Percentiles rank a stretch among this genome's conserved stretches.
Evolutionary conservation across 2,888 invertebrate species (phyloP).

Genomic region (Cephonodes hylas): DNA sequence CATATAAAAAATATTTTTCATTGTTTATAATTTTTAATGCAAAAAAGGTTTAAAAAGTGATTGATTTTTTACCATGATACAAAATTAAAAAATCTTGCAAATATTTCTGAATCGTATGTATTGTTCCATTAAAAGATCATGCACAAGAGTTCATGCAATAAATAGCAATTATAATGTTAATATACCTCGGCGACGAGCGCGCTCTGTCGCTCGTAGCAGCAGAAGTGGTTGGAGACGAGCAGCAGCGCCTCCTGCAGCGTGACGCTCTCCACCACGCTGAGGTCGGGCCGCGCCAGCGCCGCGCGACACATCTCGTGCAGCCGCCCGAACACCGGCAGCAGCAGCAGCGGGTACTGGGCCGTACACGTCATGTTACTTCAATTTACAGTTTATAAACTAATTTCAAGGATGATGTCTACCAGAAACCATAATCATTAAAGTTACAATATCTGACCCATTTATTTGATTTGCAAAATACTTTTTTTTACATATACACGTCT

Average conservation of each 20-base stretch:
- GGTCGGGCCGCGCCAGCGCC: slow-evolving; percentile 85
- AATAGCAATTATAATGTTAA: slow-evolving; percentile 4
- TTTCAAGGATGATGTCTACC: neutral
- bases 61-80: too few relatives aligned
- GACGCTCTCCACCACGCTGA: slow-evolving; percentile 91
- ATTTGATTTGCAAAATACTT: too few relatives aligned
- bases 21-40: too few relatives aligned
- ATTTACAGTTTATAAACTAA: neutral
- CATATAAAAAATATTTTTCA: too few relatives aligned
- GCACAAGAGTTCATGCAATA: neutral
- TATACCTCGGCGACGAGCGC: slow-evolving; percentile 67
- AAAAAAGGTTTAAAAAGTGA: too few relatives aligned
- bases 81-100: too few relatives aligned
- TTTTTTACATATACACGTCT: too few relatives aligned
- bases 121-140: too few relatives aligned
- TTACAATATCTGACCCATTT: too few relatives aligned
- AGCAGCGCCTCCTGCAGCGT: slow-evolving; percentile 90
- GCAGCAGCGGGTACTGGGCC: slow-evolving; percentile 86
- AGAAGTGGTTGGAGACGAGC: slow-evolving; percentile 93
- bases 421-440: too few relatives aligned
- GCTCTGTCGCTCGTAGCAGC: slow-evolving; percentile 89
- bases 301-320: slow-evolving; percentile 88
- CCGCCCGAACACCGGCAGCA: slow-evolving; percentile 93
- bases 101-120: too few relatives aligned
- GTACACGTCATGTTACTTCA: neutral